phyloP scores from a whole-genome alignment of 2,888 invertebrate species.

The Folsomia candida region DNA sequence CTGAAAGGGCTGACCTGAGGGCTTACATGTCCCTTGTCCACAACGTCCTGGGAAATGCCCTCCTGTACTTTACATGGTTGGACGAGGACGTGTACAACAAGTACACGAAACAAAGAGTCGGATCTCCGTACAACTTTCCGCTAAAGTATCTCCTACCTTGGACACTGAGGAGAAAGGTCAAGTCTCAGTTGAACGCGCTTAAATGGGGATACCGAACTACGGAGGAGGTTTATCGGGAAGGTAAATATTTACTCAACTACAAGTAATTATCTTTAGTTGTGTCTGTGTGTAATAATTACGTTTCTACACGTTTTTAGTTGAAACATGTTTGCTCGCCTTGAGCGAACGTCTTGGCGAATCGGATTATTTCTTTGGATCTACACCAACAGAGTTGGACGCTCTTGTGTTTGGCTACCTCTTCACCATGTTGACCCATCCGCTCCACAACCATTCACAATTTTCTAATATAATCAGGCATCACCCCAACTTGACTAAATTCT shows the following conservation, averaged over 20 bases:
- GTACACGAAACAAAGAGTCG: slow-evolving; percentile 79
- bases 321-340: slow-evolving; percentile 82
- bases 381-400: slow-evolving; percentile 93
- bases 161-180: slow-evolving; percentile 68
- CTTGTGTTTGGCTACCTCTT: slow-evolving; percentile 96
- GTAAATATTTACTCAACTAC: slow-evolving; percentile 15
- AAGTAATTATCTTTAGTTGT: slow-evolving; percentile 7
- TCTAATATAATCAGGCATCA: slow-evolving; percentile 76
- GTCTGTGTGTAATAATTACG: not conserved
- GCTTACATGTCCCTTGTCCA: slow-evolving; percentile 90
- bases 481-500: slow-evolving; percentile 74
- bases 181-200: slow-evolving; percentile 70
- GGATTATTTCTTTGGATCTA: slow-evolving; percentile 74
- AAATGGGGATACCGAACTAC: slow-evolving; percentile 78
- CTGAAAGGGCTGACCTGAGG: slow-evolving; percentile 84
- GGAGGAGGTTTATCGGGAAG: slow-evolving; percentile 64
- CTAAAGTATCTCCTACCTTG: slow-evolving; percentile 77
- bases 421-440: slow-evolving; percentile 83
- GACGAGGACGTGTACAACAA: slow-evolving; percentile 57
- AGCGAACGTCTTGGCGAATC: slow-evolving; percentile 77
- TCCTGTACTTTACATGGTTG: slow-evolving; percentile 46
- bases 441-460: slow-evolving; percentile 69
- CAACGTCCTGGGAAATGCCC: slow-evolving; percentile 84
- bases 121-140: slow-evolving; percentile 91
- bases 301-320: slow-evolving; percentile 58